A percentile compares a stretch with the other conserved stretches of the same genome.
These are phyloP conservation scores for Drosophila planitibia DNA, from an alignment of 2,888 invertebrate genomes.

Conservation along the genomic window DNA sequence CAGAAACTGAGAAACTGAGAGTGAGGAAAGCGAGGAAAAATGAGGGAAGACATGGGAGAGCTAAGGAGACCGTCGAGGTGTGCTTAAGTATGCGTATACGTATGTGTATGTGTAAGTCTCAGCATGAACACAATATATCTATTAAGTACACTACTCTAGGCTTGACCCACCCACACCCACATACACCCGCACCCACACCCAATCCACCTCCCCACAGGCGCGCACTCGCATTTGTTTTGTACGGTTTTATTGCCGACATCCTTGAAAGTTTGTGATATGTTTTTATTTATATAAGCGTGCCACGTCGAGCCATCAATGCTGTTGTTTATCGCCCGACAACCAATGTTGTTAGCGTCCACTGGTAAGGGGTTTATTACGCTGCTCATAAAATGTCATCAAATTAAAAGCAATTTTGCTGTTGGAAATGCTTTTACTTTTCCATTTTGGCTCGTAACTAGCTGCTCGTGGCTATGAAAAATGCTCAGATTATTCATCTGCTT, in stretches of 20 bases:
- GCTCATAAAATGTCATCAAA: conserved; percentile 71
- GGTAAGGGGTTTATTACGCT: conserved; percentile 59
- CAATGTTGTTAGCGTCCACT: conserved; percentile 34
- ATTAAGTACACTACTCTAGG: conserved; percentile 35
- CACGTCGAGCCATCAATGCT: conserved; percentile 51
- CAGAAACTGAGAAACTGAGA: neutral
- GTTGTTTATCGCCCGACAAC: conserved; percentile 53
- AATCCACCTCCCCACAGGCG: neutral
- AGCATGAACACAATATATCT: conserved; percentile 18
- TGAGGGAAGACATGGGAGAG: neutral
- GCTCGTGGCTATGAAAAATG: conserved; percentile 26
- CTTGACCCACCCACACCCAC: conserved; percentile 10
- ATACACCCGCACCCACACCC: conserved; percentile 8
- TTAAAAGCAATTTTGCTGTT: conserved; percentile 71
- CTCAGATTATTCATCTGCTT: neutral
- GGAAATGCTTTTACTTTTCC: conserved; percentile 45
- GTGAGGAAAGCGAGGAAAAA: neutral
- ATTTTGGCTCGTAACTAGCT: conserved; percentile 42
- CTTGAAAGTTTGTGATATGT: conserved; percentile 79
- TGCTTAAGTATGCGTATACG: conserved; percentile 18
- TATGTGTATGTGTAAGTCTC: neutral
- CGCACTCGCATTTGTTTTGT: conserved; percentile 32
- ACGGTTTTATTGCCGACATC: conserved; percentile 65
- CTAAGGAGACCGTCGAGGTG: conserved; percentile 56
- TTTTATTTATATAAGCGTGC: conserved; percentile 62